phyloP scores from a whole-genome alignment of 2,113 vertebrate species.

The Coracopsis vasa region DNA sequence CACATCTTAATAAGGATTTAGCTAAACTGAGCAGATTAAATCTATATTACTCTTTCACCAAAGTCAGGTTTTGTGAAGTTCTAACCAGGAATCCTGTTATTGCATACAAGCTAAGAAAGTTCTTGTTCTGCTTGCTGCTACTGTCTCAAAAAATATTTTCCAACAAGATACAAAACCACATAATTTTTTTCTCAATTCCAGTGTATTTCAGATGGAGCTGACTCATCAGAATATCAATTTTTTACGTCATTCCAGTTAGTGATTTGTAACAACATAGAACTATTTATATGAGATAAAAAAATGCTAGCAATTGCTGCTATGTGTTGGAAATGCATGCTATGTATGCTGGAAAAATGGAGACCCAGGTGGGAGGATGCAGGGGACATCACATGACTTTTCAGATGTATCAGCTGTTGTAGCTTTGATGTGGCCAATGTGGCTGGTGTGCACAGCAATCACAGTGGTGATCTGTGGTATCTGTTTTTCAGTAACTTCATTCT shows the following conservation, averaged over 20 bases:
- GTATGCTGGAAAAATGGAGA: not conserved
- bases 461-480: not conserved
- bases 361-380: not conserved
- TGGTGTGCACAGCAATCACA: not conserved
- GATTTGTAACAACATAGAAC: not conserved
- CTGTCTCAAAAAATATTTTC: not conserved
- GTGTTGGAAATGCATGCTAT: not conserved
- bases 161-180: not conserved
- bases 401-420: not conserved
- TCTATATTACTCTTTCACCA: constrained; percentile 35
- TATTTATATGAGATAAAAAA: not conserved
- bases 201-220: not conserved
- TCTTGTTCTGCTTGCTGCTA: not conserved
- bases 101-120: not conserved
- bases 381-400: not conserved
- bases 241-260: not conserved
- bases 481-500: not conserved
- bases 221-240: not conserved
- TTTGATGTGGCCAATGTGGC: not conserved
- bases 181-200: not conserved
- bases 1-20: constrained; percentile 41
- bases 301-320: not conserved
- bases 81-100: not conserved
- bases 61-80: constrained; percentile 49
- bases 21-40: constrained; percentile 45